These are phyloP conservation scores for Criorhina ranunculi DNA, from an alignment of 2,888 invertebrate species.

Conservation along the genomic window DNA sequence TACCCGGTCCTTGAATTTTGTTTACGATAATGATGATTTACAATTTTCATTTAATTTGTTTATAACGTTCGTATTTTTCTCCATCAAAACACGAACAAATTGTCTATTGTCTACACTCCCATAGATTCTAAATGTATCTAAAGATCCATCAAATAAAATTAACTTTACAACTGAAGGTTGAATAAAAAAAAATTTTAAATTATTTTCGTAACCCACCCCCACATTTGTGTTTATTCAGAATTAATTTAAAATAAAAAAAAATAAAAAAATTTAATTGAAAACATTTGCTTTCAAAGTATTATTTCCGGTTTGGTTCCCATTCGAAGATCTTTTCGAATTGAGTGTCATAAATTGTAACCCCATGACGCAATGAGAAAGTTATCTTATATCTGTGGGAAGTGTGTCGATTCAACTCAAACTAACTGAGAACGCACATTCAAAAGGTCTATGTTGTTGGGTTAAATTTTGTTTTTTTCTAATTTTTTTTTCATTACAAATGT, in stretches of 20 bases:
- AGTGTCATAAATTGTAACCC: conserved; percentile 48
- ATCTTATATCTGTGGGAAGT: conserved; percentile 37
- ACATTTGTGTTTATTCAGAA: not conserved
- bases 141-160: conserved; percentile 3
- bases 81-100: not conserved
- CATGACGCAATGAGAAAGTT: conserved; percentile 48
- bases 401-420: conserved; percentile 8
- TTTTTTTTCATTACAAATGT: conserved; percentile 17
- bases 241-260: not conserved
- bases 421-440: conserved; percentile 7
- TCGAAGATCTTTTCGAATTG: conserved; percentile 36
- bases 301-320: conserved; percentile 2
- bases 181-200: not conserved
- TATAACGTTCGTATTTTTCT: not conserved
- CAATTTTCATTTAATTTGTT: not conserved
- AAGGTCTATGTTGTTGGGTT: conserved; percentile 6
- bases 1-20: too few species aligned
- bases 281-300: not conserved
- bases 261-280: not conserved
- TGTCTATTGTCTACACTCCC: not conserved
- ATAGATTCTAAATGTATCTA: not conserved
- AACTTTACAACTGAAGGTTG: not conserved
- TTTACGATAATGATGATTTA: not conserved
- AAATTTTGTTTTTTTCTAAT: too few species aligned
- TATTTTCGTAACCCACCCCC: not conserved